Evolutionary conservation across 37 sponge, comb jelly and placozoan species (phyloP).

Genomic region (Spongilla lacustris): DNA sequence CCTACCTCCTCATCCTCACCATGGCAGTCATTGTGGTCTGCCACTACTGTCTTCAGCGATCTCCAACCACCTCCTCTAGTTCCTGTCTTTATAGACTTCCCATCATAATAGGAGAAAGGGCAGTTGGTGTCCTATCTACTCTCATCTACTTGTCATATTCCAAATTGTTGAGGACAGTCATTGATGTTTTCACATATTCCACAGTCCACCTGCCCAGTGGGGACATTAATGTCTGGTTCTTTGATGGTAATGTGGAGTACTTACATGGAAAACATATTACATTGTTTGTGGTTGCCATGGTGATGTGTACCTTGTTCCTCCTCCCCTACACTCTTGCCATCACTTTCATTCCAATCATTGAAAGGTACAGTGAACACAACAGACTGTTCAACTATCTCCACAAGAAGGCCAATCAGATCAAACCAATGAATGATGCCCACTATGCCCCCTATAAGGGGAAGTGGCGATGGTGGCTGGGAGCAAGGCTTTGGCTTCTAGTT

Average conservation of each 20-base stretch:
- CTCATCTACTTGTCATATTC: constrained; percentile 43
- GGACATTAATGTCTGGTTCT: constrained; percentile 29
- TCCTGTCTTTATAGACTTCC: not conserved
- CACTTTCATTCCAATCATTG: not conserved
- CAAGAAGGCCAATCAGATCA: constrained; percentile 4
- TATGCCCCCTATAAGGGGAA: constrained; percentile 27
- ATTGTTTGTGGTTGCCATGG: constrained; percentile 17
- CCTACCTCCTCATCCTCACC: constrained; percentile 51
- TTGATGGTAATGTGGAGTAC: constrained; percentile 34
- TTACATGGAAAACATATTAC: not conserved
- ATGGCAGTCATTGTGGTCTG: constrained; percentile 21
- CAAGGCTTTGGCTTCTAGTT: constrained; percentile 4
- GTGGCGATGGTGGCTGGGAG: constrained; percentile 24
- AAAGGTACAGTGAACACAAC: not conserved
- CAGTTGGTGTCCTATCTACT: constrained; percentile 44
- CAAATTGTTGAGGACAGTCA: constrained; percentile 42
- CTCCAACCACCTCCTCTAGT: not conserved
- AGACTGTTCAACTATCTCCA: too few relatives aligned
- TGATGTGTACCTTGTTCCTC: constrained; percentile 15
- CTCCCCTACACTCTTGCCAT: constrained; percentile 19
- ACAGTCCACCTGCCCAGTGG: not conserved
- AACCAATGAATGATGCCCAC: constrained; percentile 8
- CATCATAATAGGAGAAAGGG: not conserved
- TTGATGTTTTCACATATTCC: constrained; percentile 22
- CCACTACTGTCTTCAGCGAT: constrained; percentile 4